Conservation (phyloP, 2,888 invertebrate species). For the Iselma pallidipennis region DNA sequence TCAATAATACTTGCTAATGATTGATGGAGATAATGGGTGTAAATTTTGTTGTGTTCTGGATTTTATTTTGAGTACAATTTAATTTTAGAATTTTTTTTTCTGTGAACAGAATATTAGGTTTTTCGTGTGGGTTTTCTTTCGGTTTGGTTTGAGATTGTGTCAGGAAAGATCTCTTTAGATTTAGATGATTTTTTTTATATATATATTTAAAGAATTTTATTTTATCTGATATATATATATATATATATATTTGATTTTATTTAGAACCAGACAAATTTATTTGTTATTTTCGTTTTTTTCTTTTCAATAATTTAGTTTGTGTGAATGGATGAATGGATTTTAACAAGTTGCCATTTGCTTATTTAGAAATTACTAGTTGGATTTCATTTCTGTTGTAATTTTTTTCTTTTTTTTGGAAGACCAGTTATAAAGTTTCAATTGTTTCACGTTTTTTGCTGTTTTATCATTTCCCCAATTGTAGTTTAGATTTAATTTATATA, state of each 20-base stretch:
- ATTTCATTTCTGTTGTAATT: slow-evolving; percentile 1
- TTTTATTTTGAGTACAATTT: slow-evolving; percentile 4
- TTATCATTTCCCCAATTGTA: slow-evolving; percentile 15
- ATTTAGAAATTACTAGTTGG: not conserved
- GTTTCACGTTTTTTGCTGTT: slow-evolving; percentile 11
- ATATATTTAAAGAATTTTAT: not conserved
- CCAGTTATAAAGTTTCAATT: slow-evolving; percentile 5
- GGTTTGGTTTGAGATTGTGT: not conserved
- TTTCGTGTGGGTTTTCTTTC: not conserved
- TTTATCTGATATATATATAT: too few relatives aligned
- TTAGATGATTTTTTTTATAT: not conserved
- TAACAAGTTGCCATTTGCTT: slow-evolving; percentile 22
- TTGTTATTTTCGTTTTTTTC: slow-evolving; percentile 1
- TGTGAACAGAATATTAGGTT: not conserved
- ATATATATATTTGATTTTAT: not conserved
- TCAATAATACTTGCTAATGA: too few relatives aligned
- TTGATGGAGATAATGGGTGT: not conserved
- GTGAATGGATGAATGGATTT: slow-evolving; percentile 25
- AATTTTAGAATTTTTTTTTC: slow-evolving; percentile 7
- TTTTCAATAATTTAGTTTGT: slow-evolving; percentile 22
- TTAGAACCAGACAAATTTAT: not conserved
- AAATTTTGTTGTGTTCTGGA: not conserved
- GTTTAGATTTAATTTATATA: slow-evolving; percentile 21
- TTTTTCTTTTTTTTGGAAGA: not conserved
- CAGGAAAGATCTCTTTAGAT: not conserved